Conservation (phyloP, 2,888 invertebrate genomes). For the Stictocephala bisonia region DNA sequence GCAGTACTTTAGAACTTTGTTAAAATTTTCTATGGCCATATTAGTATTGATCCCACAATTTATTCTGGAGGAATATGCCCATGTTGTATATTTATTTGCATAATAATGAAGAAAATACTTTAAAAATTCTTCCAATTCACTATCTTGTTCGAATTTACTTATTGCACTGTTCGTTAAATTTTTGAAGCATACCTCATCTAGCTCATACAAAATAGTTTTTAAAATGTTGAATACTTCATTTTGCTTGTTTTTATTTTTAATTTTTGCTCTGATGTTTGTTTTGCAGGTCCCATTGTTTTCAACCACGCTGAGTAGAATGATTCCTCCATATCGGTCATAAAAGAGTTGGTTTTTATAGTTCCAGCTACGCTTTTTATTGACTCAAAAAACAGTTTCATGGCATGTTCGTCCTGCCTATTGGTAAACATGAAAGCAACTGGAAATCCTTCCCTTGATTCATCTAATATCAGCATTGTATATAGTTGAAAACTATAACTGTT, state of each 20-base stretch:
- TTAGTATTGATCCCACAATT: neutral
- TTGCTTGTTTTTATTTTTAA: neutral
- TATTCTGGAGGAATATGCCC: too few relatives aligned
- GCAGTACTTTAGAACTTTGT: neutral
- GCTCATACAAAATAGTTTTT: constrained; percentile 10
- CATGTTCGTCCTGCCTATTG: constrained; percentile 48
- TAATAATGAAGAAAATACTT: neutral
- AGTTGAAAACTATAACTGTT: constrained; percentile 56
- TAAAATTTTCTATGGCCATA: neutral
- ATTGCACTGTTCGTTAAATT: too few relatives aligned
- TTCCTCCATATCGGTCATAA: constrained; percentile 58
- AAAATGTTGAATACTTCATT: neutral
- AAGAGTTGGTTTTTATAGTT: constrained; percentile 50
- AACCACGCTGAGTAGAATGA: constrained; percentile 56
- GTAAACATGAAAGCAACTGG: constrained; percentile 55
- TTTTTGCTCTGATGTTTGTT: neutral
- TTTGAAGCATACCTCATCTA: neutral
- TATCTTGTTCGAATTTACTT: neutral
- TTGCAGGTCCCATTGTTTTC: constrained; percentile 51
- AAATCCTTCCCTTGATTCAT: constrained; percentile 55
- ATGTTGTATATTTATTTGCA: neutral
- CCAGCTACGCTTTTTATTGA: constrained; percentile 49
- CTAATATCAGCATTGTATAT: constrained; percentile 53
- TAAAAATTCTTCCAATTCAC: too few relatives aligned
- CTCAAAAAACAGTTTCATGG: constrained; percentile 50